Evolutionary conservation across 2,888 invertebrate species (phyloP), one percentile per base, ranked within the genome.

Genomic region (Parascotia fuliginaria): DNA sequence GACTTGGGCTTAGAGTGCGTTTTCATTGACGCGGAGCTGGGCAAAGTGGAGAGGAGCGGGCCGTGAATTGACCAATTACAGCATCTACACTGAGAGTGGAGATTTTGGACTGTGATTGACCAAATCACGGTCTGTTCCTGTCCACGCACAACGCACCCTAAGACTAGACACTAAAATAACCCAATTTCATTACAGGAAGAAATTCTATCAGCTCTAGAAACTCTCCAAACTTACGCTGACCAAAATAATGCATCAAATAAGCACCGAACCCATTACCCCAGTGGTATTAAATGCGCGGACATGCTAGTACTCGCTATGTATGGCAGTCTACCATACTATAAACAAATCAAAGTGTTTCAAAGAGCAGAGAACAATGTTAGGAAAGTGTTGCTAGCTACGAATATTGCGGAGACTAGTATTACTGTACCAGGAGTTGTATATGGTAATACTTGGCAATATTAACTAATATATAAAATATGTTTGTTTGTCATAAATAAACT

Each of bases 401-500:
- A 99, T 78, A 97, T 99, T 42, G 99, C 99, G 0, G 99, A 99
- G 87, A 97, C 99, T 0, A 98, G 98, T 0, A 95, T 99, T 12
- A 99, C 99, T 12, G 29, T 99, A 73, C 95, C 96, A 2, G 98
- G 98, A 15, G 95, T 99, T 58, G 95, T 95, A 22, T 98, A 98
- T 84, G 97, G 97, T 97, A 86, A 87, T n/a, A n/a, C n/a, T n/a
- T n/a, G n/a, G n/a, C n/a, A n/a, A n/a, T n/a, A n/a, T n/a, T n/a
- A n/a, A 6, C 5, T 19, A 12, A 22, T 11, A 5, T 12, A n/a
- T n/a, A n/a, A n/a, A n/a, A n/a, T n/a, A n/a, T n/a, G n/a, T n/a
- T n/a, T n/a, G n/a, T n/a, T n/a, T n/a, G n/a, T n/a, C n/a, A n/a
- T n/a, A n/a, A n/a, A n/a, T n/a, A n/a, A n/a, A n/a, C n/a, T n/a